Conservation (phyloP, 2,888 invertebrate genomes). For the Thumatha senex region DNA sequence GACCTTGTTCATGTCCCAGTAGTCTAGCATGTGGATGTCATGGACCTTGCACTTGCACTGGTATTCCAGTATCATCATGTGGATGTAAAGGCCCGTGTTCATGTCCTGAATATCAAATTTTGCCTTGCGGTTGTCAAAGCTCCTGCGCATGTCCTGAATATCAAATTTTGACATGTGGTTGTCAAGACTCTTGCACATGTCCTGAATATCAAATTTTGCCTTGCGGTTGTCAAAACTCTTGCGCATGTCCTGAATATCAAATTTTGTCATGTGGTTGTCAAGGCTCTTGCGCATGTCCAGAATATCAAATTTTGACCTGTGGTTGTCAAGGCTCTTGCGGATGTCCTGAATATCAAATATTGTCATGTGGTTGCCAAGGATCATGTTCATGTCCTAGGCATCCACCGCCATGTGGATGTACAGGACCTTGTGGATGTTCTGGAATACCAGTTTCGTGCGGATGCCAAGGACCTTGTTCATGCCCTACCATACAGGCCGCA, state of each 20-base stretch:
- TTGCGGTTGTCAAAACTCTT: slow-evolving; percentile 6
- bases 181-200: slow-evolving; percentile 9
- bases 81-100: slow-evolving; percentile 8
- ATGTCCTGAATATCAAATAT: slow-evolving; percentile 2
- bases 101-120: slow-evolving; percentile 1
- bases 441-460: slow-evolving; percentile 3
- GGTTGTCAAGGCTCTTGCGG: neutral
- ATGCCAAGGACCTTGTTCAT: slow-evolving; percentile 7
- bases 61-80: slow-evolving; percentile 5
- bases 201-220: neutral
- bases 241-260: slow-evolving; percentile 6
- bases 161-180: slow-evolving; percentile 8
- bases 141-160: slow-evolving; percentile 8
- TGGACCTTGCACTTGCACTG: slow-evolving; percentile 9
- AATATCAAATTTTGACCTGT: neutral
- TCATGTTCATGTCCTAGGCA: slow-evolving; percentile 9
- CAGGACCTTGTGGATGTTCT: slow-evolving; percentile 8
- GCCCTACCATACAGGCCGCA: neutral
- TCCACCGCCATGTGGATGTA: slow-evolving; percentile 8
- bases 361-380: slow-evolving; percentile 5
- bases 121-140: slow-evolving; percentile 3
- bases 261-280: slow-evolving; percentile 9
- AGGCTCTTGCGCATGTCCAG: slow-evolving; percentile 7
- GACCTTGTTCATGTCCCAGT: slow-evolving; percentile 5
- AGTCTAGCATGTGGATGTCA: slow-evolving; percentile 7